These are phyloP conservation scores for Danaus plexippus DNA, from an alignment of 1,140 invertebrate genomes.

Conservation along the genomic window DNA sequence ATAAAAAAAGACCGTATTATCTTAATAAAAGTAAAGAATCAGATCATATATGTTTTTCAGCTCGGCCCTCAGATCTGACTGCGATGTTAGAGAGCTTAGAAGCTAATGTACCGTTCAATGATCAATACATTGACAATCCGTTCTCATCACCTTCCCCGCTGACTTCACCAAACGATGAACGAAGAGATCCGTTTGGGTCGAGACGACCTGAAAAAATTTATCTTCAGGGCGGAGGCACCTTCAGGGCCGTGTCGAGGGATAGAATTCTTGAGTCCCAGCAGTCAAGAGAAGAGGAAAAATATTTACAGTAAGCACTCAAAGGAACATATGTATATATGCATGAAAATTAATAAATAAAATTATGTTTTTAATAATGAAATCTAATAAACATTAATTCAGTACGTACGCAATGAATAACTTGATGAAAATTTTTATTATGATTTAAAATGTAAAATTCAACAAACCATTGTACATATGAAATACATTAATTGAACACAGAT, in stretches of 20 bases:
- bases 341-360: no score
- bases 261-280: constrained; percentile 61
- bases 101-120: constrained; percentile 60
- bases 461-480: no score
- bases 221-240: constrained; percentile 66
- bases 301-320: constrained; percentile 43
- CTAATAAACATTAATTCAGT: no score
- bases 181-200: constrained; percentile 48
- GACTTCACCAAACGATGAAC: constrained; percentile 67
- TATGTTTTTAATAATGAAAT: no score
- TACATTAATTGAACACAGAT: no score
- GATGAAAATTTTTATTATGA: no score
- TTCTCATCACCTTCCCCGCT: constrained; percentile 70
- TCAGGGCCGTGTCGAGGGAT: constrained; percentile 62
- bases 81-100: constrained; percentile 64
- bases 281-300: constrained; percentile 59
- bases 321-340: no score
- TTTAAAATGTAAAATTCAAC: no score
- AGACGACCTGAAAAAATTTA: constrained; percentile 64
- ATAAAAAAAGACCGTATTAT: not conserved
- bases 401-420: no score
- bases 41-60: constrained; percentile 35
- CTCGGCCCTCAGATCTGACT: constrained; percentile 57
- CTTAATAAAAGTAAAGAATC: no score
- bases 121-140: constrained; percentile 69